Evolutionary conservation across 2,888 invertebrate genomes (phyloP).

Genomic region (Craniophora ligustri): DNA sequence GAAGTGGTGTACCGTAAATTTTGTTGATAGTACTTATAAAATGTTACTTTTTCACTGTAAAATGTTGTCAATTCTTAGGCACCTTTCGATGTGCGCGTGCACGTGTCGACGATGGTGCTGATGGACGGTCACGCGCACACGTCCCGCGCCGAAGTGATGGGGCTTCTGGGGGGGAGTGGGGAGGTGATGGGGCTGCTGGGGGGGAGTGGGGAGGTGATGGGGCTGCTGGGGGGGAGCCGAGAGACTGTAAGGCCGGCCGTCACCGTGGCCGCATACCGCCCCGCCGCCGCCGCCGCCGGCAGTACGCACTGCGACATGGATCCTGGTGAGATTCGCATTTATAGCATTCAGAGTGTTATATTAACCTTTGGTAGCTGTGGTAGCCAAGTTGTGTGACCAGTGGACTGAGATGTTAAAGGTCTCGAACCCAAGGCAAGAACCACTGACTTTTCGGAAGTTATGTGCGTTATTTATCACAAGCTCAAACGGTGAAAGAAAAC

Average conservation of each 20-base stretch:
- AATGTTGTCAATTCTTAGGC: constrained; percentile 77
- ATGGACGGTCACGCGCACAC: constrained; percentile 92
- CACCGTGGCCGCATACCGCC: constrained; percentile 82
- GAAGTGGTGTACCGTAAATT: too few relatives aligned
- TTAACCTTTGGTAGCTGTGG: too few relatives aligned
- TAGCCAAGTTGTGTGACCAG: too few relatives aligned
- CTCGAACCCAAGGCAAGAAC: too few relatives aligned
- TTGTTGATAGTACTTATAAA: too few relatives aligned
- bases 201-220: constrained; percentile 94
- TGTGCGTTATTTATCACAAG: too few relatives aligned
- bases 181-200: constrained; percentile 94
- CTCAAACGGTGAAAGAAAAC: too few relatives aligned
- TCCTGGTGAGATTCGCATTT: constrained; percentile 89
- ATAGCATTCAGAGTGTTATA: too few relatives aligned
- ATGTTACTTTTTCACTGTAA: too few relatives aligned
- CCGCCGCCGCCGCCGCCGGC: constrained; percentile 90
- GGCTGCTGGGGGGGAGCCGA: constrained; percentile 91
- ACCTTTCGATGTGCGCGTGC: constrained; percentile 89
- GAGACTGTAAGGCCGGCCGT: too few relatives aligned
- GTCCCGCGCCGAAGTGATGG: constrained; percentile 92
- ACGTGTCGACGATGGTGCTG: constrained; percentile 89
- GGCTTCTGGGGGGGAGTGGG: constrained; percentile 91
- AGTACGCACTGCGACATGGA: constrained; percentile 94
- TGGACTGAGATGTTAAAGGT: too few relatives aligned
- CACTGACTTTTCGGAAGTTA: too few relatives aligned